A percentile compares a stretch with the other conserved stretches of the same genome.
Conservation (phyloP, 2,797 vertebrate species). For the Microchirus variegatus region DNA sequence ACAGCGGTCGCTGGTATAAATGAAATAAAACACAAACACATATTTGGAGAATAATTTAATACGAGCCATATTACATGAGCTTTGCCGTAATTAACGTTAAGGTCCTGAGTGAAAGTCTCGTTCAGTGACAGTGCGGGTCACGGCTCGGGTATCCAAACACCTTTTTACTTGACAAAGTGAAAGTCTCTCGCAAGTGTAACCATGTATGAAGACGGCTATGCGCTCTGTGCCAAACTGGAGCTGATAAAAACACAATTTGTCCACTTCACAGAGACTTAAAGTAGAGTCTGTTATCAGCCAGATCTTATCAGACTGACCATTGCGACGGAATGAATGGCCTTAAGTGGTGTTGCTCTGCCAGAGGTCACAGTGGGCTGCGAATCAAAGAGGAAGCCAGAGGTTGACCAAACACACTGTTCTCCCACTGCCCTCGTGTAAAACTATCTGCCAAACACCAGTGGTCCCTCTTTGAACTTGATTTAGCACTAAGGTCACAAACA, state of each 20-base stretch:
- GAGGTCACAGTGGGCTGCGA: constrained; percentile 69
- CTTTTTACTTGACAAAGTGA: constrained; percentile 13
- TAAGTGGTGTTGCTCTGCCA: constrained; percentile 57
- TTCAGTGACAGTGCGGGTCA: constrained; percentile 2
- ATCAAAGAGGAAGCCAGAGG: constrained; percentile 78
- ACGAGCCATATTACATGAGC: not conserved
- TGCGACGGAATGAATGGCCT: constrained; percentile 37
- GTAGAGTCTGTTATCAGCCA: constrained; percentile 15
- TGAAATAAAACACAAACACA: not conserved
- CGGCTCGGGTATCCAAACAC: constrained; percentile 3
- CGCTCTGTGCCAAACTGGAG: constrained; percentile 4
- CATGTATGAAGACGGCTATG: constrained; percentile 2
- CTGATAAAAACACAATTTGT: constrained; percentile 9
- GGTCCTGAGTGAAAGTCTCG: constrained; percentile 5
- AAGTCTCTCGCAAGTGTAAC: constrained; percentile 6
- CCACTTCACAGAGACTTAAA: constrained; percentile 20
- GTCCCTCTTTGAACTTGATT: constrained; percentile 93
- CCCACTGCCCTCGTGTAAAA: constrained; percentile 84
- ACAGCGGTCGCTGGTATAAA: not conserved
- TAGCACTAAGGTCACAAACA: constrained; percentile 84
- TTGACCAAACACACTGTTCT: constrained; percentile 78
- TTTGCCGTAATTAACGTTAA: not conserved
- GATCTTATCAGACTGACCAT: constrained; percentile 44
- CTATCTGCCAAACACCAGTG: constrained; percentile 82
- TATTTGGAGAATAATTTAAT: not conserved